Evolutionary conservation across 1,140 invertebrate genomes (phyloP).

Genomic region (Ceratina calcarata): DNA sequence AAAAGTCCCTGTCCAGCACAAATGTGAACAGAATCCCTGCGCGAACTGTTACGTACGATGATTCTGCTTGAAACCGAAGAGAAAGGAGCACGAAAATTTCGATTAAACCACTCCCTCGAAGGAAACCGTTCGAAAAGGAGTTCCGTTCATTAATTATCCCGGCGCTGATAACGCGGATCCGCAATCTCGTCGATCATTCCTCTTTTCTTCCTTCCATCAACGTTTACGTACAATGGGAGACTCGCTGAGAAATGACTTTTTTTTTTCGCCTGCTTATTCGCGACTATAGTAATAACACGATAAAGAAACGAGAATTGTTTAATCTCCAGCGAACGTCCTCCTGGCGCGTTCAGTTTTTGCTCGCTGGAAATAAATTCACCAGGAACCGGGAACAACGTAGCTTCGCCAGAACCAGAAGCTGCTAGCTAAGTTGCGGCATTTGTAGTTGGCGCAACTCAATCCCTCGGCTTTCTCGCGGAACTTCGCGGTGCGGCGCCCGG

Average conservation of each 20-base stretch:
- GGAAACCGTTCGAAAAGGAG: neutral
- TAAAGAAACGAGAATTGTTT: neutral
- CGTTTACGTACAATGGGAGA: too few species aligned
- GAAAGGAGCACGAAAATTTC: neutral
- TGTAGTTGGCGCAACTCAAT: constrained; percentile 39
- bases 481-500: neutral
- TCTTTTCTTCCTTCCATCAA: neutral
- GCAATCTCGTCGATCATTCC: constrained; percentile 7
- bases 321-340: neutral
- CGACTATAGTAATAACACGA: too few species aligned
- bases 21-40: neutral
- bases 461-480: constrained; percentile 10
- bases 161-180: neutral
- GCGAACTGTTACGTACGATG: neutral
- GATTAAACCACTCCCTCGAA: neutral
- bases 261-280: neutral
- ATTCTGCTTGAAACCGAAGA: neutral
- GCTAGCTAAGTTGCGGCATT: constrained; percentile 15
- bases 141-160: constrained; percentile 12
- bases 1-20: neutral
- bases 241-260: neutral
- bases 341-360: constrained; percentile 12
- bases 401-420: neutral
- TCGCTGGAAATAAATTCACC: neutral
- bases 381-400: neutral